Evolutionary conservation across 1,140 invertebrate genomes (phyloP), one percentile per base, ranked within the genome.

Genomic region (Batillaria attramentaria): DNA sequence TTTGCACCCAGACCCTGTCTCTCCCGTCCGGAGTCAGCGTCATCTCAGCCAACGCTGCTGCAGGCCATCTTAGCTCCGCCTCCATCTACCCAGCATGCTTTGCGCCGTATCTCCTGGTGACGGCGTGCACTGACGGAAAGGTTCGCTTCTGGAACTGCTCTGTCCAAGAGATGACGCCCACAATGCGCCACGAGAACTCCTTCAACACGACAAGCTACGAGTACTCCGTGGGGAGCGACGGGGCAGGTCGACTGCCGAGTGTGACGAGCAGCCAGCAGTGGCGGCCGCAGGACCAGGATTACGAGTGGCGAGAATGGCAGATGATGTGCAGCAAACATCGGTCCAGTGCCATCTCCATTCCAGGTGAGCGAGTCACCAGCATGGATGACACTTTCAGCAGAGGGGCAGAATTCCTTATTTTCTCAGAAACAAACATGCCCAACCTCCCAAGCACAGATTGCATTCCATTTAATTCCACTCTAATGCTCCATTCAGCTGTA

Each of bases 71-170:
- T 35, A 98, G 97, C 89, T 99, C 97, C n/a, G 97, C 98, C 1
- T 98, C 97, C 46, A 98, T 99, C 86, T 99, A 99, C 92, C 97
- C 98, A 31, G 97, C 97, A 60, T 99, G 98, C 91, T 95, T 98
- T 89, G 97, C 98, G 0, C 98, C 98, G 0, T 99, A 99, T 87
- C 96, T 98, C 68, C 93, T 99, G 68, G 95, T 97, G 0, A 99
- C 97, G 0, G 97, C 97, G 16, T 92, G 90, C 80, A 87, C 88
- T 3, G 90, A 92, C 84, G 90, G 90, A 16, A 78, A 81, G 57
- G 80, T 87, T 13, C 92, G 95, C 69, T 96, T 96, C 91, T 96
- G 95, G 96, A 95, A 94, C 83, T 97, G 96, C 89, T 93, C 95
- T 82, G 60, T 86, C 6, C 39, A 65, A n/a, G 72, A 46, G 54